A percentile compares a stretch with the other conserved stretches of the same genome.
Evolutionary conservation across 2,888 invertebrate genomes (phyloP).

Genomic region (Aradus depressus): DNA sequence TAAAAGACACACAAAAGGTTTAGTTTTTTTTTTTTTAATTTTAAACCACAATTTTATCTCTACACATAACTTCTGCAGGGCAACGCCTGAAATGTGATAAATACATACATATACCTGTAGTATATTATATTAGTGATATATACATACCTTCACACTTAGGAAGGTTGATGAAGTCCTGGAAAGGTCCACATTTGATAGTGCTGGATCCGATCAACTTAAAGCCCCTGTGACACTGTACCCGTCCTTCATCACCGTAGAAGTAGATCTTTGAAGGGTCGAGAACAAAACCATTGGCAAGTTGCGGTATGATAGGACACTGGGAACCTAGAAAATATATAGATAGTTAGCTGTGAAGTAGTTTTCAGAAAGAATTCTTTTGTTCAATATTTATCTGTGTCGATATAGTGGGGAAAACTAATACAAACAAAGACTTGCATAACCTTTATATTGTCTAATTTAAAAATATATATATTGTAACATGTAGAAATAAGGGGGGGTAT

Average conservation of each 20-base stretch:
- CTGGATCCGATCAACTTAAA: slow-evolving; percentile 68
- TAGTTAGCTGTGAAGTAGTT: too few species aligned
- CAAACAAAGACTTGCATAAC: too few species aligned
- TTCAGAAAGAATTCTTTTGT: too few species aligned
- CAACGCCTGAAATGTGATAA: background rate
- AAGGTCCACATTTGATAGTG: slow-evolving; percentile 72
- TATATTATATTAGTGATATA: background rate
- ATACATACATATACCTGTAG: too few species aligned
- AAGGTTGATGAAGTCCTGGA: slow-evolving; percentile 68
- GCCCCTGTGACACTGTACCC: slow-evolving; percentile 83
- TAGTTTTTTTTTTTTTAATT: background rate
- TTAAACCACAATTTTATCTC: too few species aligned
- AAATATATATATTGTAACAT: too few species aligned
- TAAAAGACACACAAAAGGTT: too few species aligned
- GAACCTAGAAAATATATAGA: slow-evolving; percentile 40
- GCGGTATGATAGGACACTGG: slow-evolving; percentile 60
- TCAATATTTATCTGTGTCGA: too few species aligned
- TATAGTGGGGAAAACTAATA: too few species aligned
- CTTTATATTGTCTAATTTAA: too few species aligned
- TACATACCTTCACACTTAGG: slow-evolving; percentile 66
- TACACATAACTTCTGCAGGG: background rate
- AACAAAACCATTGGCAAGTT: slow-evolving; percentile 76
- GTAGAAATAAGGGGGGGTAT: too few species aligned
- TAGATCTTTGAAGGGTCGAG: slow-evolving; percentile 66
- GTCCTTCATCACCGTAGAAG: slow-evolving; percentile 77